These are phyloP conservation scores for Pimpla rufipes DNA, from an alignment of 2,888 invertebrate genomes.

Conservation along the genomic window DNA sequence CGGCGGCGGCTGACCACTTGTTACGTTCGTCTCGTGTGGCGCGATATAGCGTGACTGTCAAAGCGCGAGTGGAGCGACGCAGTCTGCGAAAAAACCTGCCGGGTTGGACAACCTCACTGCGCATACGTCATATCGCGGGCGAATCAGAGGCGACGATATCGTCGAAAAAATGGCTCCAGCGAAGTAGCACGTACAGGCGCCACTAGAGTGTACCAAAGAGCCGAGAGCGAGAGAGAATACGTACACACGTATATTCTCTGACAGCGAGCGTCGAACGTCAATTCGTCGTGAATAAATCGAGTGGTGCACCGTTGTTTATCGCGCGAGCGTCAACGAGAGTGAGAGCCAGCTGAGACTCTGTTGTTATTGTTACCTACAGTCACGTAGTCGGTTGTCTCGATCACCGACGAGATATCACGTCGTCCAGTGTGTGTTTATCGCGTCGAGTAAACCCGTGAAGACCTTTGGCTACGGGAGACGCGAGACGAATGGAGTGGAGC, in stretches of 20 bases:
- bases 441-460: slow-evolving; percentile 9
- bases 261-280: neutral
- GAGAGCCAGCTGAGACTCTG: neutral
- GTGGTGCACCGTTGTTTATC: slow-evolving; percentile 25
- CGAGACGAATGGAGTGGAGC: slow-evolving; percentile 58
- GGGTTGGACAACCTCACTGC: slow-evolving; percentile 19
- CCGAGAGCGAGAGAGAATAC: neutral
- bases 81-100: neutral
- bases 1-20: no score
- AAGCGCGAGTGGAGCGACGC: neutral
- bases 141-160: slow-evolving; percentile 31
- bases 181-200: neutral
- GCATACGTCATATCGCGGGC: slow-evolving; percentile 34
- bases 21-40: neutral
- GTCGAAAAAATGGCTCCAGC: neutral
- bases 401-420: slow-evolving; percentile 21
- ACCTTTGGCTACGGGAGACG: slow-evolving; percentile 19
- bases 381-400: slow-evolving; percentile 23
- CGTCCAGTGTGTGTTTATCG: neutral
- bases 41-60: neutral
- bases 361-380: slow-evolving; percentile 17
- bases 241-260: neutral
- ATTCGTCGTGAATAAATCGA: neutral
- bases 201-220: neutral
- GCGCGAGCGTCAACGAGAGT: neutral